Percentiles rank a stretch among this genome's conserved stretches.
These are phyloP conservation scores for Drosophila borborema DNA, from an alignment of 2,888 invertebrate genomes.

Conservation along the genomic window DNA sequence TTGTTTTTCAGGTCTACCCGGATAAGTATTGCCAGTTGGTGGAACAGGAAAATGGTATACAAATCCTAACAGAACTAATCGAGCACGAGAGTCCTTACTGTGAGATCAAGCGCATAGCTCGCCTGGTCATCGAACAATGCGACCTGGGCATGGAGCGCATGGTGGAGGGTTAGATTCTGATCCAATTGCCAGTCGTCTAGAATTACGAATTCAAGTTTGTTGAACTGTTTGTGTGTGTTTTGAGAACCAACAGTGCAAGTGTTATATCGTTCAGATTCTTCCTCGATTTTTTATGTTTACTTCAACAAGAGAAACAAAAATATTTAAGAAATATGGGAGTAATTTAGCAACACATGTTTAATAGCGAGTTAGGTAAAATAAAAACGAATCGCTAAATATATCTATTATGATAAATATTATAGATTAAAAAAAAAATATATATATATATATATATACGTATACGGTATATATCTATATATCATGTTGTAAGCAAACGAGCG, in stretches of 20 bases:
- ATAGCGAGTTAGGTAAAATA: slow-evolving; percentile 22
- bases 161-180: slow-evolving; percentile 80
- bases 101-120: slow-evolving; percentile 89
- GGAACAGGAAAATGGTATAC: slow-evolving; percentile 93
- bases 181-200: slow-evolving; percentile 24
- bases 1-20: slow-evolving; percentile 87
- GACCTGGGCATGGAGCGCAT: slow-evolving; percentile 76
- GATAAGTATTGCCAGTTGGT: slow-evolving; percentile 96
- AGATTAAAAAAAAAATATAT: slow-evolving; percentile 21
- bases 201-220: slow-evolving; percentile 61
- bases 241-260: slow-evolving; percentile 49
- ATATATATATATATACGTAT: slow-evolving; percentile 41
- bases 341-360: slow-evolving; percentile 32
- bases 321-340: slow-evolving; percentile 31
- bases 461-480: slow-evolving; percentile 54
- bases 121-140: slow-evolving; percentile 89
- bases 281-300: slow-evolving; percentile 48
- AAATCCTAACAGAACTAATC: slow-evolving; percentile 89
- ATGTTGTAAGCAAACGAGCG: slow-evolving; percentile 68
- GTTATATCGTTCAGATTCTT: slow-evolving; percentile 70
- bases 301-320: slow-evolving; percentile 26
- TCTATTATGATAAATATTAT: slow-evolving; percentile 17
- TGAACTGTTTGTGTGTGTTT: slow-evolving; percentile 63
- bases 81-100: slow-evolving; percentile 88
- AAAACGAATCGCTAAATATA: slow-evolving; percentile 37